These are phyloP conservation scores for Vombatus ursinus DNA, from an alignment of 2,113 vertebrate species.

Conservation along the genomic window DNA sequence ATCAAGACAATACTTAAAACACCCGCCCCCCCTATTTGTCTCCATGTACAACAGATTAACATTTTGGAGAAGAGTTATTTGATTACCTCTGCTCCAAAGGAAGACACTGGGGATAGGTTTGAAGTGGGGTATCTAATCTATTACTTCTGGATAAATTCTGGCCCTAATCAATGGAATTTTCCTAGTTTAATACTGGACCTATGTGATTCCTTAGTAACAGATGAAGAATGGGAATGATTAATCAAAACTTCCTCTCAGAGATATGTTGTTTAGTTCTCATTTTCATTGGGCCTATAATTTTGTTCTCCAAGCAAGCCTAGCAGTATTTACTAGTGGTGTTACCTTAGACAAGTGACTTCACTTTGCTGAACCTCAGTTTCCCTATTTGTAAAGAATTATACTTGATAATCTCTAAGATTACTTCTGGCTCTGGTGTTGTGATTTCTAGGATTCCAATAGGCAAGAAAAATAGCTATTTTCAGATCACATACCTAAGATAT, in stretches of 20 bases:
- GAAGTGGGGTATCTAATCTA: background rate
- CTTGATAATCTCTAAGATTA: background rate
- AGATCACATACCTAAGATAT: background rate
- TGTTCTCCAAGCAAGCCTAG: background rate
- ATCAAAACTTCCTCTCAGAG: background rate
- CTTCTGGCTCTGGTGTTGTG: background rate
- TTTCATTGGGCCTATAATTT: background rate
- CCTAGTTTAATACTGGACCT: background rate
- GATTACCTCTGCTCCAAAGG: background rate
- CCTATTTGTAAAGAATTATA: background rate
- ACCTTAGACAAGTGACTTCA: fast-evolving
- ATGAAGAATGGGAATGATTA: background rate
- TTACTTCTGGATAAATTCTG: background rate
- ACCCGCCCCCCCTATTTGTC: background rate
- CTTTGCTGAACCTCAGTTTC: background rate
- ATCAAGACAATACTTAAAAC: background rate
- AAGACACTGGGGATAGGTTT: background rate
- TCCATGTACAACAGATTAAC: background rate
- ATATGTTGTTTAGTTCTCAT: background rate
- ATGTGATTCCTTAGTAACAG: background rate
- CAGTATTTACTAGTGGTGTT: background rate
- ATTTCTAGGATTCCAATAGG: background rate
- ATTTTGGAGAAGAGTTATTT: background rate
- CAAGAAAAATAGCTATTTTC: background rate
- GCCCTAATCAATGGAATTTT: background rate